A percentile compares a stretch with the other conserved stretches of the same genome.
These are phyloP conservation scores for Pseudomyrmex sp. DNA, from an alignment of 1,140 invertebrate genomes.

Conservation along the genomic window DNA sequence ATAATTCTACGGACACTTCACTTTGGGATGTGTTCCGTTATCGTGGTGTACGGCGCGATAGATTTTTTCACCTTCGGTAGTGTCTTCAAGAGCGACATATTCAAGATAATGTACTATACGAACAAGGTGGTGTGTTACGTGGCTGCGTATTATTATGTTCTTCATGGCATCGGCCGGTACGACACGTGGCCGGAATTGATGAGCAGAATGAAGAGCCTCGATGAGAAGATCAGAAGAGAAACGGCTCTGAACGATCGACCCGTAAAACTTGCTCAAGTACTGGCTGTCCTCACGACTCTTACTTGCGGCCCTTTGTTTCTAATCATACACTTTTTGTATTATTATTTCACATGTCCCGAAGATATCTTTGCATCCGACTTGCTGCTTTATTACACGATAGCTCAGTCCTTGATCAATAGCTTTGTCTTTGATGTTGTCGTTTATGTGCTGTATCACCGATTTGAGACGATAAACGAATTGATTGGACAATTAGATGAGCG, in stretches of 20 bases:
- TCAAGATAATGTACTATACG: constrained; percentile 77
- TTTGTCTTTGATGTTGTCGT: constrained; percentile 73
- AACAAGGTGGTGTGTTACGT: constrained; percentile 74
- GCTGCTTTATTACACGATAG: constrained; percentile 75
- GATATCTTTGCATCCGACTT: constrained; percentile 76
- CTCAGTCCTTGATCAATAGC: constrained; percentile 72
- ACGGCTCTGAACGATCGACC: constrained; percentile 46
- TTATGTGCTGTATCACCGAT: constrained; percentile 66
- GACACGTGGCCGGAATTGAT: constrained; percentile 74
- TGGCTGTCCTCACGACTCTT: constrained; percentile 55
- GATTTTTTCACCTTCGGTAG: constrained; percentile 74
- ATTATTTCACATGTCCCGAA: constrained; percentile 69
- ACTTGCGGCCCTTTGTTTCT: constrained; percentile 67
- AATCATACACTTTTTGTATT: constrained; percentile 71
- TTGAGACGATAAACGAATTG: constrained; percentile 66
- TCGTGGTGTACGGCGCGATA: constrained; percentile 73
- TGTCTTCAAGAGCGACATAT: constrained; percentile 75
- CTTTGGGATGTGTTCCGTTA: constrained; percentile 71
- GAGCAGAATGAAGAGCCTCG: constrained; percentile 63
- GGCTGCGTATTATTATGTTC: constrained; percentile 77
- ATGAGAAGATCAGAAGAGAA: constrained; percentile 67
- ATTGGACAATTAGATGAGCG: constrained; percentile 59
- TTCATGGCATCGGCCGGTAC: constrained; percentile 67
- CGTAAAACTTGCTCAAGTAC: constrained; percentile 58
- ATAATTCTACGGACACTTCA: constrained; percentile 69